phyloP scores from a whole-genome alignment of 2,888 invertebrate species.

The Meloe dianella region DNA sequence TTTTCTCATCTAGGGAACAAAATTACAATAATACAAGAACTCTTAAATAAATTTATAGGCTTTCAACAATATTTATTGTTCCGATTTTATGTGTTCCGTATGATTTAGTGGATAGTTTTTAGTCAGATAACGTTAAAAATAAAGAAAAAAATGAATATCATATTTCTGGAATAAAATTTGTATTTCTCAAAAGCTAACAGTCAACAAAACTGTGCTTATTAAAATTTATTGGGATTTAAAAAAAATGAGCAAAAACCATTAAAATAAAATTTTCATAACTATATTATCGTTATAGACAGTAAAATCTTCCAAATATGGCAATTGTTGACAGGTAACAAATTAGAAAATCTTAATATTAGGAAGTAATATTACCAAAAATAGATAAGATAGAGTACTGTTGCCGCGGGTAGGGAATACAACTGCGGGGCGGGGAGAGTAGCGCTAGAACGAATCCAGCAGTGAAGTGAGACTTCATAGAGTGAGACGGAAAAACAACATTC shows the following conservation, averaged over 20 bases:
- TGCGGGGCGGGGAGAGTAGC: too few relatives aligned
- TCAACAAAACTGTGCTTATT: background rate
- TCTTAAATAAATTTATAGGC: background rate
- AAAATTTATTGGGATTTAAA: background rate
- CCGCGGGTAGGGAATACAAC: too few relatives aligned
- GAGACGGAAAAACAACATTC: too few relatives aligned
- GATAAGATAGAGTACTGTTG: background rate
- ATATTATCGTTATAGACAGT: background rate
- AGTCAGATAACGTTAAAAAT: background rate
- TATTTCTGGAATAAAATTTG: background rate
- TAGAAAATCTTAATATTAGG: too few relatives aligned
- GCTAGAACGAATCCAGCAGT: too few relatives aligned
- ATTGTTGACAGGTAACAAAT: too few relatives aligned
- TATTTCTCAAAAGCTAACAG: background rate
- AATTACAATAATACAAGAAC: background rate
- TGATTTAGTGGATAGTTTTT: constrained; percentile 1
- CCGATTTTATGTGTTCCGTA: background rate
- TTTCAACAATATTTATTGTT: background rate
- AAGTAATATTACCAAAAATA: background rate
- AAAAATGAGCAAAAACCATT: background rate
- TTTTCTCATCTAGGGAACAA: background rate
- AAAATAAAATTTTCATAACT: background rate
- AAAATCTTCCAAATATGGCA: too few relatives aligned
- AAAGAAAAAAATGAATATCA: background rate
- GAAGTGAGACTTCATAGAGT: too few relatives aligned